A percentile compares a stretch with the other conserved stretches of the same genome.
phyloP scores from a whole-genome alignment of 1,140 invertebrate species.

The Caenorhabditis briggsae region DNA sequence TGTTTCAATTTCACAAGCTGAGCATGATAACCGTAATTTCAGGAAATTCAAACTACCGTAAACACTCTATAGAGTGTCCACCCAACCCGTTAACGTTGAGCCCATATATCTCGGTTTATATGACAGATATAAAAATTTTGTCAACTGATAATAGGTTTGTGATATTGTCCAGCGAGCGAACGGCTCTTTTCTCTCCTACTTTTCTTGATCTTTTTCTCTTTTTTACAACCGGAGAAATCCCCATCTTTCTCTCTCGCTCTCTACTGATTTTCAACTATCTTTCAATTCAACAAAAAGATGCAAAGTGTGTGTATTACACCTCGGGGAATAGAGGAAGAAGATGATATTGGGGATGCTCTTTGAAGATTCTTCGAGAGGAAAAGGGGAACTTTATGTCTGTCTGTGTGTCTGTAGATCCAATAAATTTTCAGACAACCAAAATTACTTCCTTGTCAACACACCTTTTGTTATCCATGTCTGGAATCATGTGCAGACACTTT shows the following conservation, averaged over 20 bases:
- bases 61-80: too few species aligned
- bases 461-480: conserved; percentile 98
- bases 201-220: conserved; percentile 3
- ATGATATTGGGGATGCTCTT: neutral
- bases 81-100: too few species aligned
- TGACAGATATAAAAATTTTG: too few species aligned
- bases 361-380: neutral
- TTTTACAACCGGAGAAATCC: conserved; percentile 34
- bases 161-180: neutral
- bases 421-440: conserved; percentile 88
- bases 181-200: conserved; percentile 17
- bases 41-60: too few species aligned
- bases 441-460: conserved; percentile 98
- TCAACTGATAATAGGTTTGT: too few species aligned
- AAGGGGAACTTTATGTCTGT: neutral
- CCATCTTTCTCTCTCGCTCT: conserved; percentile 6
- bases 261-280: conserved; percentile 36
- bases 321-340: neutral
- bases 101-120: too few species aligned
- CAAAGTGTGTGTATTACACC: conserved; percentile 53
- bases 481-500: conserved; percentile 95
- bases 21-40: too few species aligned
- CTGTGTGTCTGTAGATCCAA: too few species aligned
- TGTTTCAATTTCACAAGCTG: too few species aligned
- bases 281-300: neutral